Percentiles rank a stretch among this genome's conserved stretches.
Conservation (phyloP, 2,888 invertebrate genomes). For the Brenthis hecate region DNA sequence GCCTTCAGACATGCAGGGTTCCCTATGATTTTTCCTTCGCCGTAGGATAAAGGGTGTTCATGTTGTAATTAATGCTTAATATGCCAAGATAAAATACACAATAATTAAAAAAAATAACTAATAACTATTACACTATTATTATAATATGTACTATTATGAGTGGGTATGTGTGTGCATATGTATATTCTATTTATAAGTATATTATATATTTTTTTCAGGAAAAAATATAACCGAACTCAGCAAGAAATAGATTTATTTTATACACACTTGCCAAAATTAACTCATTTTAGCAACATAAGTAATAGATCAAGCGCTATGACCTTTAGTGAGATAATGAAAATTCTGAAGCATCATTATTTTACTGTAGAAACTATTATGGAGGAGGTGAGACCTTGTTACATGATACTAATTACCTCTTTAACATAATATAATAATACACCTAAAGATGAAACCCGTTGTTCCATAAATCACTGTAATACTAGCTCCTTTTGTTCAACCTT, state of each 20-base stretch:
- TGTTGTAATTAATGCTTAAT: too few species aligned
- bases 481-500: too few species aligned
- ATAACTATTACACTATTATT: too few species aligned
- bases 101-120: too few species aligned
- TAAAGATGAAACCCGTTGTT: neutral
- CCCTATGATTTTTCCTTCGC: too few species aligned
- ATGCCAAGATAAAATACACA: too few species aligned
- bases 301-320: constrained; percentile 40
- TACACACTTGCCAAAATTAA: constrained; percentile 51
- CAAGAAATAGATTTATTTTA: constrained; percentile 56
- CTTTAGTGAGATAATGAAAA: constrained; percentile 54
- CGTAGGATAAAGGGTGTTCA: too few species aligned
- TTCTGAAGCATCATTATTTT: constrained; percentile 63
- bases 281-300: constrained; percentile 42
- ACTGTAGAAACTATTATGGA: constrained; percentile 70
- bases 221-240: constrained; percentile 46
- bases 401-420: neutral
- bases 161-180: neutral
- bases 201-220: constrained; percentile 48
- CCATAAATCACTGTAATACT: neutral
- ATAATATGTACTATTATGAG: neutral
- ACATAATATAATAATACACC: neutral
- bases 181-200: too few species aligned
- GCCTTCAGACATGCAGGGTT: too few species aligned
- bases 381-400: constrained; percentile 52